A percentile compares a stretch with the other conserved stretches of the same genome.
Evolutionary conservation across 1,140 invertebrate genomes (phyloP).

Genomic region (Caligus rogercresseyi): DNA sequence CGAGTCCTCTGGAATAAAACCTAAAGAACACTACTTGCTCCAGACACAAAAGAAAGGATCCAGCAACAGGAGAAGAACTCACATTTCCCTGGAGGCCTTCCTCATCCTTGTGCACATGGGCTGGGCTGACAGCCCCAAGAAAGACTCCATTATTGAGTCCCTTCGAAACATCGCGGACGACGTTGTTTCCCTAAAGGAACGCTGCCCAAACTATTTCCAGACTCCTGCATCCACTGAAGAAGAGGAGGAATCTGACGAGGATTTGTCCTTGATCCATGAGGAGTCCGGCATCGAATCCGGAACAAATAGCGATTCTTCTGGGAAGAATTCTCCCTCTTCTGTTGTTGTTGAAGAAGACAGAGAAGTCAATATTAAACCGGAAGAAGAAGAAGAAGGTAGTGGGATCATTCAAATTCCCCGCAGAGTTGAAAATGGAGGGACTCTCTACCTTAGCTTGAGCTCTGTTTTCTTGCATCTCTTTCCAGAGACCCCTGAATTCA

Average conservation of each 20-base stretch:
- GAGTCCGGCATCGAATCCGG: not conserved
- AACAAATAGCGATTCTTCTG: not conserved
- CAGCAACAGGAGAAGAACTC: not conserved
- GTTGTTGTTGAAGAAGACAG: not conserved
- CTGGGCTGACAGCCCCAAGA: not conserved
- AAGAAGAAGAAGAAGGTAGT: not conserved
- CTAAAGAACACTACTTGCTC: not conserved
- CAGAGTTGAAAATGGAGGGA: not conserved
- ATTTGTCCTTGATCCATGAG: not conserved
- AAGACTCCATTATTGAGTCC: not conserved
- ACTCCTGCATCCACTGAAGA: not conserved
- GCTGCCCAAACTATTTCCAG: not conserved
- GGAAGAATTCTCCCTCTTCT: not conserved
- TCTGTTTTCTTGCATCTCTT: conserved; percentile 4
- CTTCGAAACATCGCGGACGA: not conserved
- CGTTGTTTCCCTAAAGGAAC: not conserved
- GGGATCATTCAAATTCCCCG: not conserved
- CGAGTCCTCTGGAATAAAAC: not conserved
- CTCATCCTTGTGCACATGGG: not conserved
- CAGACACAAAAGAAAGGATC: not conserved
- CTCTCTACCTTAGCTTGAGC: not conserved
- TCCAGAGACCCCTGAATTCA: not conserved
- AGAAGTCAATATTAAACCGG: not conserved
- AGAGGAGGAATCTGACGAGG: not conserved
- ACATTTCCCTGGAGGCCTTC: conserved; percentile 1